A percentile compares a stretch with the other conserved stretches of the same genome.
Conservation (phyloP, 1,140 invertebrate species). For the Brachionus rotundiformis region DNA sequence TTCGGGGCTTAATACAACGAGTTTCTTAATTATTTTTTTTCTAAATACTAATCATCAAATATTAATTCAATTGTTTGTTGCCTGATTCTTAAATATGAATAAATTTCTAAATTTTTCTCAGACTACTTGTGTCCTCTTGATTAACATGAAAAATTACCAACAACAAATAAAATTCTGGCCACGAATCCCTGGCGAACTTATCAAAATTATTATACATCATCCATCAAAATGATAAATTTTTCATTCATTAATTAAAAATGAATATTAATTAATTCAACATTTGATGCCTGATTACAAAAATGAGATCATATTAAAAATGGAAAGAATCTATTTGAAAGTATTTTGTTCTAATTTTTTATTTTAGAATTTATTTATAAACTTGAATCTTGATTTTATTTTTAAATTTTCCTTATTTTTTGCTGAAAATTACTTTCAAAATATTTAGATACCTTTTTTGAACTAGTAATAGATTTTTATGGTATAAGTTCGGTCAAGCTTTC, state of each 20-base stretch:
- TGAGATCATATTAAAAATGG: slow-evolving; percentile 3
- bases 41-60: neutral
- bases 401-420: neutral
- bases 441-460: neutral
- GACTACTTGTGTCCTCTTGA: neutral
- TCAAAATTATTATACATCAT: neutral
- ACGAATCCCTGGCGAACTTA: neutral
- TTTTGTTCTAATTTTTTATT: neutral
- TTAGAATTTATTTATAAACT: neutral
- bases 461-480: neutral
- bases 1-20: neutral
- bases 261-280: slow-evolving; percentile 6
- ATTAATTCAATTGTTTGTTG: neutral
- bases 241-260: neutral
- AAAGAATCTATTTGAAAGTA: neutral
- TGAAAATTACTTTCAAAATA: neutral
- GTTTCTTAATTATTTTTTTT: neutral
- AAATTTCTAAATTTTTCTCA: neutral
- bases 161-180: neutral
- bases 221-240: neutral
- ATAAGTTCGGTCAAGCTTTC: neutral
- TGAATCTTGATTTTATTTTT: neutral
- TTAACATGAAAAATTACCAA: neutral
- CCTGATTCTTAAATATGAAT: slow-evolving; percentile 2
- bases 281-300: slow-evolving; percentile 8